These are phyloP conservation scores for Apteryx mantelli DNA, from an alignment of 2,113 vertebrate genomes.

Conservation along the genomic window DNA sequence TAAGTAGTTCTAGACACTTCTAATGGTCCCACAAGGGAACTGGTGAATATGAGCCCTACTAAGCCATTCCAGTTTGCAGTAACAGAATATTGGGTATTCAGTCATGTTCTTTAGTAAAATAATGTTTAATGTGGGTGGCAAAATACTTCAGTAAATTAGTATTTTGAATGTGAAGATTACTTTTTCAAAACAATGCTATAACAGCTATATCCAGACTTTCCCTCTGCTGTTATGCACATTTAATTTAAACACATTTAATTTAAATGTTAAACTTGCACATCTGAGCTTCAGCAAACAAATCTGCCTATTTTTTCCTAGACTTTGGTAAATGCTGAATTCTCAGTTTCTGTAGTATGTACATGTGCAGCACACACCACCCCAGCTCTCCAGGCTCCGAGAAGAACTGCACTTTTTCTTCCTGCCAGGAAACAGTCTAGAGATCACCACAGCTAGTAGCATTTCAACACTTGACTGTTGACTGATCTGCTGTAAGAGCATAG, in stretches of 20 bases:
- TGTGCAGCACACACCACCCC: rapidly evolving
- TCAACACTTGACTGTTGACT: neutral
- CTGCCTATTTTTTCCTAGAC: neutral
- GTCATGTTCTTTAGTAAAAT: neutral
- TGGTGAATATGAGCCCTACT: neutral
- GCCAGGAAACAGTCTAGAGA: neutral
- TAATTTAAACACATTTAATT: neutral
- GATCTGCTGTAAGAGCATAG: neutral
- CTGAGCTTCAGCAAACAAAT: neutral
- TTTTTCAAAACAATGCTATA: neutral
- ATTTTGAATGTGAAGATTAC: neutral
- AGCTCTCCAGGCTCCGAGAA: neutral
- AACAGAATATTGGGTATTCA: neutral
- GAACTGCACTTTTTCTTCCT: neutral
- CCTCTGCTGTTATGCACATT: neutral
- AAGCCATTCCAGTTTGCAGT: neutral
- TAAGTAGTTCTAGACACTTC: neutral
- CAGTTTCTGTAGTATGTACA: neutral
- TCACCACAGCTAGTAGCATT: neutral
- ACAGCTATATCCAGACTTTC: neutral
- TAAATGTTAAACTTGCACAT: neutral
- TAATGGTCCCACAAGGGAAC: neutral
- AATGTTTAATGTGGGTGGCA: neutral
- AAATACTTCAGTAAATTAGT: neutral
- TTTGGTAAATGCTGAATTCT: neutral